A percentile compares a stretch with the other conserved stretches of the same genome.
phyloP scores from a whole-genome alignment of 2,113 vertebrate genomes.

The Meles meles region DNA sequence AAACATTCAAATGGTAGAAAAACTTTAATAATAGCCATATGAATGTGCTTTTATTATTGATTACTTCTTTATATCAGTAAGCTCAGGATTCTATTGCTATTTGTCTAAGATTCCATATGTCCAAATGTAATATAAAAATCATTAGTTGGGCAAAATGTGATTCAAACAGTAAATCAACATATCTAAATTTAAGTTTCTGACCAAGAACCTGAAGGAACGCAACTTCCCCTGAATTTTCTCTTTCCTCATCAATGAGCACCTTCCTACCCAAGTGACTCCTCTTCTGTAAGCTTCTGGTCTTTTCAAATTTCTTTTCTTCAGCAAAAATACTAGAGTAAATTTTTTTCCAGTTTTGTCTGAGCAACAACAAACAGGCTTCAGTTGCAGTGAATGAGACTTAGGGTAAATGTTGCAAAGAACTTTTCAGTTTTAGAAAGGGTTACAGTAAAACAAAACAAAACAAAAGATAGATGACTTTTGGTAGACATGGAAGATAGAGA shows the following conservation, averaged over 20 bases:
- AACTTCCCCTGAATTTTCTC: neutral
- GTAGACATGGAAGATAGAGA: neutral
- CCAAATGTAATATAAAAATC: neutral
- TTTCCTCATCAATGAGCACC: neutral
- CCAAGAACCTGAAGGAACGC: neutral
- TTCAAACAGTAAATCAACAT: neutral
- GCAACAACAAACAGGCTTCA: neutral
- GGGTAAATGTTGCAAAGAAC: neutral
- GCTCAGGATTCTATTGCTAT: neutral
- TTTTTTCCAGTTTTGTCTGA: neutral
- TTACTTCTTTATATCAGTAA: neutral
- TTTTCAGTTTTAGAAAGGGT: neutral
- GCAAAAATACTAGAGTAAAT: neutral
- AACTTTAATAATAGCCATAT: neutral
- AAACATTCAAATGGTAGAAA: slow-evolving; percentile 6
- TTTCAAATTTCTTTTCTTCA: neutral
- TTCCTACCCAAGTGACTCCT: neutral
- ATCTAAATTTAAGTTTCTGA: neutral
- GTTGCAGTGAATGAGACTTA: neutral
- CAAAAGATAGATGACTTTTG: neutral
- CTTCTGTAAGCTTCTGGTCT: neutral
- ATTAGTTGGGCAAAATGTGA: neutral
- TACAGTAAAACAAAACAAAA: neutral
- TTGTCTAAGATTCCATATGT: neutral
- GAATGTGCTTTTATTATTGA: neutral